Evolutionary conservation across 2,113 vertebrate species (phyloP).

Genomic region (Bucco capensis): DNA sequence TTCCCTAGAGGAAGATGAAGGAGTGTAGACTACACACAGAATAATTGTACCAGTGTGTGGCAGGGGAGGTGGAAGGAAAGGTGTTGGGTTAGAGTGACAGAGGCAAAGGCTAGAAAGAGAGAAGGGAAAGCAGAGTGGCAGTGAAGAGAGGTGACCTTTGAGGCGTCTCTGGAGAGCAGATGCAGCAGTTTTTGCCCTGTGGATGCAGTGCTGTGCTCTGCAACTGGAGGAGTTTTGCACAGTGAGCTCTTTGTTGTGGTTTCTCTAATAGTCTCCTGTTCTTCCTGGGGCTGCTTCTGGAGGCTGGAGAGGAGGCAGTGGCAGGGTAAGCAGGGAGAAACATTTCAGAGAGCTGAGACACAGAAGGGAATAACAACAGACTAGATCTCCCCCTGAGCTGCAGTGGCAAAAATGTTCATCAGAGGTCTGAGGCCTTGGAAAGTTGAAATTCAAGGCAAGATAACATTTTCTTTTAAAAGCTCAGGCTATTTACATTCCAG

Average conservation of each 20-base stretch:
- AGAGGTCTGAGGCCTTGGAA: neutral
- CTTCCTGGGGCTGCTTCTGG: neutral
- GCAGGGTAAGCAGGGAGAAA: neutral
- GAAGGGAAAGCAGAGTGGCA: neutral
- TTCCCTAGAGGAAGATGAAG: neutral
- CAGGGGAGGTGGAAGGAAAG: neutral
- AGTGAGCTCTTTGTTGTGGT: conserved; percentile 35
- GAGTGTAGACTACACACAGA: neutral
- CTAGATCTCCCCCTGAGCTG: neutral
- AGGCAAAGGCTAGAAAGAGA: neutral
- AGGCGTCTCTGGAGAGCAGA: neutral
- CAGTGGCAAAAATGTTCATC: neutral
- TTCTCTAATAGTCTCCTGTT: neutral
- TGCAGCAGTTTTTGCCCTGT: neutral
- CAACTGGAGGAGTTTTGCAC: neutral
- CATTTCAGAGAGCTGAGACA: neutral
- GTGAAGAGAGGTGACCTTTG: neutral
- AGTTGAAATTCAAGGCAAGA: neutral
- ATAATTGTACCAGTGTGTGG: neutral
- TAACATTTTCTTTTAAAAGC: neutral
- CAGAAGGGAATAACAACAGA: neutral
- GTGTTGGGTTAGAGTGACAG: neutral
- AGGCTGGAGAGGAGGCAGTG: neutral
- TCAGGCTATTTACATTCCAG: neutral
- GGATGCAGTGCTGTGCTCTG: neutral